Evolutionary conservation across 2,888 invertebrate species (phyloP).

Genomic region (Tipula unca): DNA sequence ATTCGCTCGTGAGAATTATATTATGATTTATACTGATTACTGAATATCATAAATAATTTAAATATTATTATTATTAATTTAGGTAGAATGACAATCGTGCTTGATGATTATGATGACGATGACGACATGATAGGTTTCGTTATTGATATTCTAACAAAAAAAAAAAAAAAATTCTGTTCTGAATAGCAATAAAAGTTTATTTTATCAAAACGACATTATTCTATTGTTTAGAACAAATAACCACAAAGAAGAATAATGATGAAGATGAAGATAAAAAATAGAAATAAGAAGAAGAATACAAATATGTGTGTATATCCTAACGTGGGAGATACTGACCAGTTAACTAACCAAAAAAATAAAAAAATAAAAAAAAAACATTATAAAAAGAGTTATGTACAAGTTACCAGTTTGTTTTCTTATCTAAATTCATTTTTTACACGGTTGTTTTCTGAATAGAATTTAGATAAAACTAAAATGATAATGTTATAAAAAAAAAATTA

Average conservation of each 20-base stretch:
- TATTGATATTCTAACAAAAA: background rate
- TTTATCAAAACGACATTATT: background rate
- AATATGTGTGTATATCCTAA: background rate
- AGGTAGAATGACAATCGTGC: background rate
- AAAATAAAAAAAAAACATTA: background rate
- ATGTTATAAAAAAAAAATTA: background rate
- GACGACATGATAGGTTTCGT: background rate
- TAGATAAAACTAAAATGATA: background rate
- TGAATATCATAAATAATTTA: background rate
- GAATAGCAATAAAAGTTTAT: background rate
- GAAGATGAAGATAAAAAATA: background rate
- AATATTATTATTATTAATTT: background rate
- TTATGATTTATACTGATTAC: background rate
- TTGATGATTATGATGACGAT: too few species aligned
- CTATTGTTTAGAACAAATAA: background rate
- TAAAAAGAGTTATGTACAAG: background rate
- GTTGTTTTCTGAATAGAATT: background rate
- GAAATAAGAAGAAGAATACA: background rate
- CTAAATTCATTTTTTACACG: background rate
- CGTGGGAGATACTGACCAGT: background rate
- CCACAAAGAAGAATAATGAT: background rate
- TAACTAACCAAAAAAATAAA: background rate
- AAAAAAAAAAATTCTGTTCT: background rate
- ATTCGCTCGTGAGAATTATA: background rate
- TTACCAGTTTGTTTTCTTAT: background rate